These are phyloP conservation scores for Notolepis coatsorum DNA, from an alignment of 2,797 vertebrate genomes.

Conservation along the genomic window DNA sequence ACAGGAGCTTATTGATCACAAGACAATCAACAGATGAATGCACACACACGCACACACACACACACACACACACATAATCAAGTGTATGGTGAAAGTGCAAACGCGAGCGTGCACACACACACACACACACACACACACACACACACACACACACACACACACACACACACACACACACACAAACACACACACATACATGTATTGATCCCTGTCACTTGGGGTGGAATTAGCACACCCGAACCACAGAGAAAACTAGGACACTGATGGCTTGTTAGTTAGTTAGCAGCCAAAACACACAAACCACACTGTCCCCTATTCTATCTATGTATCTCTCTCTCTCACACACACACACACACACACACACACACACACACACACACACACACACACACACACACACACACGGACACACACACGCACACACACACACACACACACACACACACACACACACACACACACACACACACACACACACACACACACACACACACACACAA, in stretches of 20 bases:
- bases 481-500: not conserved
- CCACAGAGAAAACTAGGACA: too few relatives aligned
- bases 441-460: not conserved
- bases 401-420: constrained; percentile 24
- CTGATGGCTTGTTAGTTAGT: too few relatives aligned
- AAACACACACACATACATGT: not conserved
- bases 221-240: not conserved
- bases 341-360: constrained; percentile 1
- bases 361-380: not conserved
- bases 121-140: not conserved
- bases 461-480: not conserved
- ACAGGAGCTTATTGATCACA: constrained; percentile 69
- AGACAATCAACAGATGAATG: not conserved
- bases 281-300: too few relatives aligned
- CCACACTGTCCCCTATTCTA: too few relatives aligned
- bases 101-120: too few relatives aligned
- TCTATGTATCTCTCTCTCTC: too few relatives aligned
- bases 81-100: too few relatives aligned
- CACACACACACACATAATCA: too few relatives aligned
- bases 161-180: constrained; percentile 43
- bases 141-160: constrained; percentile 17
- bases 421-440: constrained; percentile 46
- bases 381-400: constrained; percentile 9
- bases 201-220: constrained; percentile 15
- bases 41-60: not conserved